Conservation (phyloP, 2,113 vertebrate species). For the Pardalotus punctatus region DNA sequence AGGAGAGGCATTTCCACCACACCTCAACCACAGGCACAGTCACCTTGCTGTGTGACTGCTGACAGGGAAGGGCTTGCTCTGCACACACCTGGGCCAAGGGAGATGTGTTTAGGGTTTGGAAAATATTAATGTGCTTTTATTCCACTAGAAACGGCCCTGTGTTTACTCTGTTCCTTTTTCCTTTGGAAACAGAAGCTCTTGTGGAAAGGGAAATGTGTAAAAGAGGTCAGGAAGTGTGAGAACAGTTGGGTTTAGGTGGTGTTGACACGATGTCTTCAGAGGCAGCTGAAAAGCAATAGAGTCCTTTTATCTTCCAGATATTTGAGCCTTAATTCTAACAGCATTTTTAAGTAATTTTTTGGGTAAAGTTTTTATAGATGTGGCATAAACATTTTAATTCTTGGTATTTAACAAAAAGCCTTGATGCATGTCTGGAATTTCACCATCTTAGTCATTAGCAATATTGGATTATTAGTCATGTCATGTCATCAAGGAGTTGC, state of each 20-base stretch:
- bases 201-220: neutral
- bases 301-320: neutral
- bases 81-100: neutral
- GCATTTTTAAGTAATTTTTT: neutral
- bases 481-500: constrained; percentile 1
- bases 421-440: neutral
- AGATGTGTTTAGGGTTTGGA: neutral
- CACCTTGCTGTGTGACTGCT: neutral
- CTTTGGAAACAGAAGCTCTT: neutral
- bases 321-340: neutral
- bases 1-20: neutral
- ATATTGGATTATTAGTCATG: constrained; percentile 4
- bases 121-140: neutral
- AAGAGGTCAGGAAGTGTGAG: neutral
- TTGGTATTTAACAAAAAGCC: neutral
- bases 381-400: neutral
- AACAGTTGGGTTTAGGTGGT: neutral
- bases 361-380: neutral
- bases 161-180: neutral
- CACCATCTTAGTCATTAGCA: constrained; percentile 2
- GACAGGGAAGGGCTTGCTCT: neutral
- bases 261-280: neutral
- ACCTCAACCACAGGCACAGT: neutral
- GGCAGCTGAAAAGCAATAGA: neutral
- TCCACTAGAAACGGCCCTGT: neutral